Percentiles rank a stretch among this genome's conserved stretches.
phyloP scores from a whole-genome alignment of 2,113 vertebrate genomes.

The Rhinolophus sinicus region DNA sequence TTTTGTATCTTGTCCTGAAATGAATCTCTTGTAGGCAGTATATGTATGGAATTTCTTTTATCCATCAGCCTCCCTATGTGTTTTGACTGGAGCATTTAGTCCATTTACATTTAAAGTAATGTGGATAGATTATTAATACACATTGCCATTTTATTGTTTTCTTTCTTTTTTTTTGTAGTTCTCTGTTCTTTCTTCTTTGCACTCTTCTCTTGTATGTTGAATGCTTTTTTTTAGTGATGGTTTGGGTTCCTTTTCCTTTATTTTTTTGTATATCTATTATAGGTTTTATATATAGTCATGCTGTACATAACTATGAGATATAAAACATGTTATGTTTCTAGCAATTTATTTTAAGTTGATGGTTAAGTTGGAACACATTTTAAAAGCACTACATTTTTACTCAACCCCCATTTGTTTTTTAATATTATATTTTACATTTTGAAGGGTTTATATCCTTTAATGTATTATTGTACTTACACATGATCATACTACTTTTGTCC shows the following conservation, averaged over 20 bases:
- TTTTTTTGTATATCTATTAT: neutral
- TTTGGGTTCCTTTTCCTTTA: neutral
- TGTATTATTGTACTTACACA: neutral
- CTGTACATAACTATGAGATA: neutral
- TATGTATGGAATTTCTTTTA: neutral
- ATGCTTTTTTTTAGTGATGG: neutral
- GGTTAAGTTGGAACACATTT: neutral
- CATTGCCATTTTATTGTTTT: neutral
- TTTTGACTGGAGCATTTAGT: neutral
- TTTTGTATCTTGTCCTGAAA: neutral
- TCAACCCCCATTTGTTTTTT: neutral
- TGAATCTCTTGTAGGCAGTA: neutral
- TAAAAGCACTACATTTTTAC: neutral
- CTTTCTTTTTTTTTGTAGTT: neutral
- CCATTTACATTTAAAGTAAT: neutral
- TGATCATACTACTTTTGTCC: neutral
- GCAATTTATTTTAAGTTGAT: neutral
- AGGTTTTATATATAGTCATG: neutral
- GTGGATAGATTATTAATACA: neutral
- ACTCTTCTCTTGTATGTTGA: neutral
- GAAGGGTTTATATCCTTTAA: neutral
- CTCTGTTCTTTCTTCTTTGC: neutral
- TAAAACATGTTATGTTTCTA: neutral
- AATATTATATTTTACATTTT: neutral
- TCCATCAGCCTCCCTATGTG: neutral